Base-by-base conservation (phyloP, 2,888 invertebrate species). In the Lycaena phlaeas region DNA sequence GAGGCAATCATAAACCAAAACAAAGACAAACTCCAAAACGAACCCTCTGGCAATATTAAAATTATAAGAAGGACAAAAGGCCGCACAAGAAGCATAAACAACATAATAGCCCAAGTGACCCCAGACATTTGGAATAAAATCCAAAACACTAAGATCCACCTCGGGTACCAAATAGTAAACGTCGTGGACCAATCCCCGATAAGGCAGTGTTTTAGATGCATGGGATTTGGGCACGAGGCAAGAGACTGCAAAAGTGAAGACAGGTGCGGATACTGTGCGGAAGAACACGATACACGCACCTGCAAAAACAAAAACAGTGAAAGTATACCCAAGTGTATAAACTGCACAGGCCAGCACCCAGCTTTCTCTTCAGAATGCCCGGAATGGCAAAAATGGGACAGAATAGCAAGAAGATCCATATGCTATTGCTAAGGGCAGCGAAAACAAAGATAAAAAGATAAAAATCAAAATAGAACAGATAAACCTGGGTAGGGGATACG, bases 181-280 rank as follows among this genome's bases (percentile, higher is more conserved):
- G 41, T 46, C 0, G 43, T 9, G 2, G 46, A 49, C 12, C 44
- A 46, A 7, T 43, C 46, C 1, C 45, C 45, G 1, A 38, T 45
- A 1, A 31, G 43, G 3, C 48, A 49, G 30, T 49, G 48, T 25
- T 26, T 44, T 1, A 34, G 22, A n/a, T 49, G 49, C 18, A 38
- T 49, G 1, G 42, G 30, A 2, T 49, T 25, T 25, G 46, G 46
- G 1, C 48, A 48, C 30, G 36, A 11, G 0, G 27, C 12, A 36
- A 25, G 12, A 5, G 15, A 37, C 9, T 49, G 49, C 18, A 11
- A 14, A 7, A 15, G 15, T 11, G 27, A 10, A 4, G 7, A 29
- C 0, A 40, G 26, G n/a, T 59, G 56, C 45, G 51, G 45, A n/a
- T 38, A 53, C 44, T 59, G 57, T 37, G 49, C 54, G 0, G 48